These are phyloP conservation scores for Nothobranchius kuhntae DNA, from an alignment of 2,113 vertebrate species.

Conservation along the genomic window DNA sequence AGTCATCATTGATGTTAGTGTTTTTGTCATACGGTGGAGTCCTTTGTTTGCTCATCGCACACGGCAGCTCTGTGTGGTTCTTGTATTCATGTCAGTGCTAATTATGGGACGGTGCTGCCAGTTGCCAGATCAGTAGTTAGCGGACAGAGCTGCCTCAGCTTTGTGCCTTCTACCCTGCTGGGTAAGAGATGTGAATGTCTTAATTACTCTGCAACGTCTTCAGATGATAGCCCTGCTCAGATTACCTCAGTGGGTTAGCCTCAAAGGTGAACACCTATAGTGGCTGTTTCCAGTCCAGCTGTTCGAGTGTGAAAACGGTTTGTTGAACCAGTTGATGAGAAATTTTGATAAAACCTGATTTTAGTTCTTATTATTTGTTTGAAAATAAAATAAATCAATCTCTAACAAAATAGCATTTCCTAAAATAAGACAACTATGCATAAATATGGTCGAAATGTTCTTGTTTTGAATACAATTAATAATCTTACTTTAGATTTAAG, in stretches of 20 bases:
- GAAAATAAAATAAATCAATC: too few relatives aligned
- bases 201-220: conserved; percentile 33
- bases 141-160: conserved; percentile 41
- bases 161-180: conserved; percentile 51
- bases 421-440: too few relatives aligned
- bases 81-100: conserved; percentile 60
- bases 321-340: not conserved
- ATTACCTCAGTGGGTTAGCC: conserved; percentile 10
- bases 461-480: too few relatives aligned
- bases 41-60: conserved; percentile 61
- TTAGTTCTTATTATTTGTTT: too few relatives aligned
- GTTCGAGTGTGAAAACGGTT: not conserved
- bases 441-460: too few relatives aligned
- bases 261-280: conserved; percentile 12
- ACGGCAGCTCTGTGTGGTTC: conserved; percentile 34
- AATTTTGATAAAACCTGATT: not conserved
- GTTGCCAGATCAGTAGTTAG: conserved; percentile 59
- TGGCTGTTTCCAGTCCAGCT: not conserved
- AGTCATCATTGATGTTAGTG: conserved; percentile 28
- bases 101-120: conserved; percentile 51
- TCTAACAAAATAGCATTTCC: too few relatives aligned
- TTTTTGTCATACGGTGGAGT: conserved; percentile 42
- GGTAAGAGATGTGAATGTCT: conserved; percentile 53
- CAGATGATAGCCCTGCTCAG: conserved; percentile 7
- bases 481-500: too few relatives aligned